These are phyloP conservation scores for Cyphomyrmex costatus DNA, from an alignment of 1,140 invertebrate species.

Conservation along the genomic window DNA sequence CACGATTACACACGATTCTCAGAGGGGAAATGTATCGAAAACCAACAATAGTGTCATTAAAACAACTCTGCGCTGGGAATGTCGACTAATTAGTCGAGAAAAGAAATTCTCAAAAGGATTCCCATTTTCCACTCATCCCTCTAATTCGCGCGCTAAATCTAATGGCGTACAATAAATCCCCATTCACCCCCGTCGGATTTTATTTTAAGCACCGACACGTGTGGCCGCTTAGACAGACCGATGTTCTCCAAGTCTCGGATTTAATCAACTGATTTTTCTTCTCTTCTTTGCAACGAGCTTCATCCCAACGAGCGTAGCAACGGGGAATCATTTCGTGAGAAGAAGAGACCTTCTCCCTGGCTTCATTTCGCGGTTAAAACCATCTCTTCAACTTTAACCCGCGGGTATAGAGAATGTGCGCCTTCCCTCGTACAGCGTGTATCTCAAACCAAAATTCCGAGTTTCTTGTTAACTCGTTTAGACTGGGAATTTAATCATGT, in stretches of 20 bases:
- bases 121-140: constrained; percentile 6
- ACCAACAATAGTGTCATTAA: constrained; percentile 7
- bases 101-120: neutral
- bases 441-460: constrained; percentile 19
- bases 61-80: neutral
- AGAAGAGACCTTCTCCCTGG: neutral
- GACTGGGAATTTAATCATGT: constrained; percentile 45
- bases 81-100: constrained; percentile 27
- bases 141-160: neutral
- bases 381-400: constrained; percentile 48
- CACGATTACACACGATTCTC: neutral
- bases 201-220: constrained; percentile 22
- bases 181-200: constrained; percentile 4
- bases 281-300: neutral
- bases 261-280: constrained; percentile 58
- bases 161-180: constrained; percentile 18
- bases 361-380: constrained; percentile 45
- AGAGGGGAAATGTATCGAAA: constrained; percentile 8
- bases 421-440: constrained; percentile 16
- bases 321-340: neutral
- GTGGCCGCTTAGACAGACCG: neutral
- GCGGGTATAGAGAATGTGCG: neutral
- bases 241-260: constrained; percentile 13
- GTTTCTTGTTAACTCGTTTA: constrained; percentile 56
- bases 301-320: neutral